Conservation (phyloP, 1,140 invertebrate species). For the Linepithema humile region DNA sequence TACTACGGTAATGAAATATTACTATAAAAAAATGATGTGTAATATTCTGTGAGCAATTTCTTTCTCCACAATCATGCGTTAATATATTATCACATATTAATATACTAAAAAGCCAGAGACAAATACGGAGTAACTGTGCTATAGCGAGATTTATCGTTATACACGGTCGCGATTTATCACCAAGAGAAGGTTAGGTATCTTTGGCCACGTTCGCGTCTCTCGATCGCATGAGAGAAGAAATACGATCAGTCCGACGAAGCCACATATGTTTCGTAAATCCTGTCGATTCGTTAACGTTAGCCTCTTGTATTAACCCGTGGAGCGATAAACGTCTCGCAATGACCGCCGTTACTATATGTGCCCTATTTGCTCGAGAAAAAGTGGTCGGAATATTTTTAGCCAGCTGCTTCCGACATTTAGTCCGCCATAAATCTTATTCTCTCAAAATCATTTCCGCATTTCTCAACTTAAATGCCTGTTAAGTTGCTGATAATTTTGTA, state of each 20-base stretch:
- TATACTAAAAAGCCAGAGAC: constrained; percentile 65
- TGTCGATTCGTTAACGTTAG: constrained; percentile 72
- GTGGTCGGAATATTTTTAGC: constrained; percentile 36
- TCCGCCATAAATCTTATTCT: constrained; percentile 9
- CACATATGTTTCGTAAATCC: constrained; percentile 71
- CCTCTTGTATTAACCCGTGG: constrained; percentile 65
- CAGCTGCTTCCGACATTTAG: neutral
- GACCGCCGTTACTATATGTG: constrained; percentile 42
- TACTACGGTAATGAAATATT: neutral
- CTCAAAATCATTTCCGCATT: neutral
- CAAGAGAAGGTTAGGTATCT: constrained; percentile 49
- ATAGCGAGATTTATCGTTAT: constrained; percentile 69
- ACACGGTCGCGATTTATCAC: constrained; percentile 70
- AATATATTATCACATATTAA: constrained; percentile 68
- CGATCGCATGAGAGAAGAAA: constrained; percentile 67
- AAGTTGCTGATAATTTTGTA: neutral
- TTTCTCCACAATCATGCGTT: neutral
- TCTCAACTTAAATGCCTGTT: neutral
- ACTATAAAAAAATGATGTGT: constrained; percentile 33
- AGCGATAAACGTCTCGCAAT: constrained; percentile 67
- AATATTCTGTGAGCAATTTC: constrained; percentile 29
- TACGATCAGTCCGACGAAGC: constrained; percentile 62
- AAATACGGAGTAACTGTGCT: constrained; percentile 68
- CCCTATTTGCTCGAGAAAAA: neutral
- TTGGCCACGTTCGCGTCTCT: constrained; percentile 28